Conservation (phyloP, 2,797 vertebrate genomes). For the Ctenosaura bakeri region DNA sequence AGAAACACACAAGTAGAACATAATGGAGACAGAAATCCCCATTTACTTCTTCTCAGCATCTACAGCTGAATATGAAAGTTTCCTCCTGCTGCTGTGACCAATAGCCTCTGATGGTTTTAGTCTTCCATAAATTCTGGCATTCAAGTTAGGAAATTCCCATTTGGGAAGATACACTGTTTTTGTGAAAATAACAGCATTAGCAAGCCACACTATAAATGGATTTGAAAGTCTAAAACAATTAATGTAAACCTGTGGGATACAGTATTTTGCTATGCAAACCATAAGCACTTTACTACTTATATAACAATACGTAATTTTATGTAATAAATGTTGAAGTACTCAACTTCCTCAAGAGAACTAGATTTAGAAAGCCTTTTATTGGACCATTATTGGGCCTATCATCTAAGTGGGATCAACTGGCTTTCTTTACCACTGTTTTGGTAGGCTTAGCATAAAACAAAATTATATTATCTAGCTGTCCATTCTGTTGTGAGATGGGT, state of each 20-base stretch:
- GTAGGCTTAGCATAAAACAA: not conserved
- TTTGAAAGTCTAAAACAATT: not conserved
- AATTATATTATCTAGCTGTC: not conserved
- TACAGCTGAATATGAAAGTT: not conserved
- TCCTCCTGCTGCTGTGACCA: too few species aligned
- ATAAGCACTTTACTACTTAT: not conserved
- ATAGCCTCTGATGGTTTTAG: too few species aligned
- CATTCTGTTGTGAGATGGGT: not conserved
- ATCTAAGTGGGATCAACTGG: not conserved
- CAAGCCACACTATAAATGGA: not conserved
- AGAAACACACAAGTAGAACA: not conserved
- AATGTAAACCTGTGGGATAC: not conserved
- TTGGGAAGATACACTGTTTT: not conserved
- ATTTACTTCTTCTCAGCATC: not conserved
- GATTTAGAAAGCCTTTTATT: not conserved
- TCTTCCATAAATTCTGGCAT: not conserved
- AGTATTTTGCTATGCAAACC: not conserved
- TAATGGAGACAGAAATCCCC: not conserved
- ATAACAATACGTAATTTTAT: too few species aligned
- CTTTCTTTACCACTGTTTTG: slow-evolving; percentile 12
- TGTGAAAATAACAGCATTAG: not conserved
- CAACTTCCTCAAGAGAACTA: not conserved
- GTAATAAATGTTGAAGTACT: not conserved
- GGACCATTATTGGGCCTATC: not conserved
- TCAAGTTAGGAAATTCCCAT: not conserved